Percentiles rank a stretch among this genome's conserved stretches.
These are phyloP conservation scores for Fundulus diaphanus DNA, from an alignment of 2,797 vertebrate species.

Conservation along the genomic window DNA sequence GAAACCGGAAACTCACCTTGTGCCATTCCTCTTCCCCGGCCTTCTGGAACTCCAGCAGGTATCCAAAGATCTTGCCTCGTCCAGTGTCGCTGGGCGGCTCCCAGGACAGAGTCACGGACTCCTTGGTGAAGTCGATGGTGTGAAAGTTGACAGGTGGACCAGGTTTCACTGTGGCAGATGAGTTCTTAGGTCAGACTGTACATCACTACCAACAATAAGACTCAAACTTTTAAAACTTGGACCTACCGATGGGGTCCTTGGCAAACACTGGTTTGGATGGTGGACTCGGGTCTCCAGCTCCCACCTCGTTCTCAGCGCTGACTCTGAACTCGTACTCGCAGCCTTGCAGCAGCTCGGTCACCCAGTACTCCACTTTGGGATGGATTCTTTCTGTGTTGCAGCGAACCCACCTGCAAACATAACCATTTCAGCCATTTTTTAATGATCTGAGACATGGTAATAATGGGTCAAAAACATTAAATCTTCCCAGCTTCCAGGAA, in stretches of 20 bases:
- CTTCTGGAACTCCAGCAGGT: constrained; percentile 95
- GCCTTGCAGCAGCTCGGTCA: constrained; percentile 92
- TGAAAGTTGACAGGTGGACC: constrained; percentile 90
- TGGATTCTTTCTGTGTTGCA: constrained; percentile 90
- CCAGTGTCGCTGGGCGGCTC: constrained; percentile 91
- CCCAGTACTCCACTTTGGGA: constrained; percentile 89
- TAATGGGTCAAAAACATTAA: not conserved
- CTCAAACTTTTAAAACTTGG: not conserved
- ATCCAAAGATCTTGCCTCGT: constrained; percentile 96
- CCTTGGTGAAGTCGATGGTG: constrained; percentile 91
- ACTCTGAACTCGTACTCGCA: constrained; percentile 99
- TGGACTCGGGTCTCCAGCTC: constrained; percentile 94
- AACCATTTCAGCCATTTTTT: not conserved
- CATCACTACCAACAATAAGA: not conserved
- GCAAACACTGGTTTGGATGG: constrained; percentile 95
- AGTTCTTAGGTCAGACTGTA: not conserved
- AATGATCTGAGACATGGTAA: not conserved
- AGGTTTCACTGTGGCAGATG: constrained; percentile 85
- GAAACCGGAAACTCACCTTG: constrained; percentile 67
- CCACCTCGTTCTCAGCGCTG: constrained; percentile 95
- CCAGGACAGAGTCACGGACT: constrained; percentile 93
- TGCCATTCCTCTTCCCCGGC: constrained; percentile 95
- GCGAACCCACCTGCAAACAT: constrained; percentile 85
- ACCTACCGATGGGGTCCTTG: constrained; percentile 94
- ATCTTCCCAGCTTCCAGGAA: not conserved